Base-by-base conservation (phyloP, 1,140 invertebrate genomes). In the Drosophila ananassae region DNA sequence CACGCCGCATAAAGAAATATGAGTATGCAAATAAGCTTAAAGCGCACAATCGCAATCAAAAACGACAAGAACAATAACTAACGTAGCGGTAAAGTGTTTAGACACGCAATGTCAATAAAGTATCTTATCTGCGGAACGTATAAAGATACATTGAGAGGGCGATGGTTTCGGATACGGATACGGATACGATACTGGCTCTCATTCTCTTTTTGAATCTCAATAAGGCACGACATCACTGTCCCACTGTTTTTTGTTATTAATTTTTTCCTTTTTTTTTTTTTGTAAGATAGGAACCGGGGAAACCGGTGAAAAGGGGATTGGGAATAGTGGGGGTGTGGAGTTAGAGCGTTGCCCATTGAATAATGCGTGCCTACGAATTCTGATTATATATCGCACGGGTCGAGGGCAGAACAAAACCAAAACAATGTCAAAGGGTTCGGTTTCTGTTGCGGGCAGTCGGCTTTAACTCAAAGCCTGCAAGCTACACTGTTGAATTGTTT, bases 31-130 rank as follows among this genome's bases (percentile, higher is more conserved):
- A 85, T 85, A 78, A 69, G 82, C 83, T 89, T 89, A 82, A 85
- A 89, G 83, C 82, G 82, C 79, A 89, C 82, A 84, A 84, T 87
- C 81, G 84, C 82, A 85, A 85, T 85, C 82, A 82, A 75, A 78
- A 76, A 66, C 61, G 74, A 74, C 67, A 80, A 69, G 62, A 79
- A 87, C 73, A 76, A 76, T 76, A 69, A 81, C 80, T 77, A 85
- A 61, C 82, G 69, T 78, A 89, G 83, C 82, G 83, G 82, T 85
- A 85, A 85, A 85, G 82, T 85, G 82, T 85, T 85, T 85, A 89
- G 82, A 85, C 82, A 85, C 82, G 82, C 82, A 85, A 85, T 85
- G 82, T 89, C 82, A 85, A 85, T 85, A 85, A 85, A 85, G 82
- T 85, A 85, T 85, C 82, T 85, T 89, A 85, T 85, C 82, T 85